Percentiles rank a stretch among this genome's conserved stretches.
Evolutionary conservation across 2,888 invertebrate genomes (phyloP).

Genomic region (Bellardia bayeri): DNA sequence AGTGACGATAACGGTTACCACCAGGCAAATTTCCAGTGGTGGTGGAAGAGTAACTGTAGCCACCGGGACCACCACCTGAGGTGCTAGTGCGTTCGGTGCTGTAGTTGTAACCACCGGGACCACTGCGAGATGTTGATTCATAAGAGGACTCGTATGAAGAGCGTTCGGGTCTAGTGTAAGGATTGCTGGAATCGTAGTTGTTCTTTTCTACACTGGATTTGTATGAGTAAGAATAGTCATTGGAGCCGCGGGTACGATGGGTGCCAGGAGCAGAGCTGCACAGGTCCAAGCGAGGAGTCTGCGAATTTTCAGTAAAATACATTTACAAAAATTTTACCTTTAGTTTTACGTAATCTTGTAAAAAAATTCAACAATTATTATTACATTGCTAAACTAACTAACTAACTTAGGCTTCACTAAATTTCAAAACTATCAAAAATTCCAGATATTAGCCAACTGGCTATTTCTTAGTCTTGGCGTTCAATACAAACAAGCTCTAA

Average conservation of each 20-base stretch:
- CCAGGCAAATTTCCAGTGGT: constrained; percentile 92
- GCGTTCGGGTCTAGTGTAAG: constrained; percentile 87
- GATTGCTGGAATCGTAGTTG: constrained; percentile 85
- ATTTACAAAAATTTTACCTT: constrained; percentile 51
- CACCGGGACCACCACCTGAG: constrained; percentile 90
- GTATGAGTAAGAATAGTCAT: constrained; percentile 95
- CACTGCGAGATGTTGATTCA: constrained; percentile 89
- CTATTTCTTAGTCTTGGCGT: neutral
- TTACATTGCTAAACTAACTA: neutral
- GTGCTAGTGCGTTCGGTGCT: constrained; percentile 90
- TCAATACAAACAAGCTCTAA: neutral
- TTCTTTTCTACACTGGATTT: constrained; percentile 87
- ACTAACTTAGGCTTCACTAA: too few species aligned
- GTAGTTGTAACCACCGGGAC: constrained; percentile 91
- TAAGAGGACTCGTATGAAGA: constrained; percentile 88
- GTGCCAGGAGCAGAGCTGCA: constrained; percentile 90
- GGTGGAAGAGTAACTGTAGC: constrained; percentile 93
- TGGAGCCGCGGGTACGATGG: constrained; percentile 88
- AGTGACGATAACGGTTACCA: constrained; percentile 93
- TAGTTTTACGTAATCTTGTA: neutral
- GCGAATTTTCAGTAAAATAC: constrained; percentile 83
- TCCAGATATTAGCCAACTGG: neutral
- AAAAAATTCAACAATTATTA: neutral
- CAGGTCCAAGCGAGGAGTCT: constrained; percentile 95
- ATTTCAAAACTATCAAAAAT: too few species aligned